Evolutionary conservation across 2,888 invertebrate species (phyloP), one percentile per base, ranked within the genome.

Genomic region (Linnaemya tessellans): DNA sequence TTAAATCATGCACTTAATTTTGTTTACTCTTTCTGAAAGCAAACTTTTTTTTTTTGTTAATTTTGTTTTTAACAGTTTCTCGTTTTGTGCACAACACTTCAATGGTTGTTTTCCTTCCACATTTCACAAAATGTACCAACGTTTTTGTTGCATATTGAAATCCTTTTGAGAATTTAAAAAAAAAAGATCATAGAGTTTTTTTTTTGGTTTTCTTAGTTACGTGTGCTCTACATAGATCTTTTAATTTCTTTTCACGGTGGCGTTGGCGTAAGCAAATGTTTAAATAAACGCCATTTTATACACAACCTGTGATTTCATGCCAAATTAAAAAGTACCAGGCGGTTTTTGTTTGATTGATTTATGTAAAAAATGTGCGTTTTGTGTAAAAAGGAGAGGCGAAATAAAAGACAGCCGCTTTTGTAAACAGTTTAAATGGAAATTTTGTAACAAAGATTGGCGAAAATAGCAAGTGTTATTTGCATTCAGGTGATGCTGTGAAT

Each of bases 101-200:
- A 2, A 22, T 25, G 3, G 13, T 56, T 56, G 25, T 30, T 56
- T 56, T 11, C 0, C 18, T 56, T 18, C 0, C 3, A 22, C 25
- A 25, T 56, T 25, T 56, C 13, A 56, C 22, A 25, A 10, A 51
- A 51, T 51, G 13, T 13, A 13, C 25, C 25, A 43, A 67, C 60
- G 51, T 74, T 25, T 58, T 71, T 15, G 77, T 82, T 70, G 77
- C 56, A 65, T 64, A 20, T n/a, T 41, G 58, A 62, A 73, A 82
- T 49, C 13, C 81, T 82, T 81, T 82, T 77, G 64, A 58, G 60
- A 65, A 77, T 70, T 30, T 56, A 8, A 20, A 38, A 3, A 65
- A 70, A 25, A 51, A 35, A 18, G 9, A 15, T 1, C 18, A 25
- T 11, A 51, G 15, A 62, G 49, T n/a, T 74, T 35, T 20, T 71